Evolutionary conservation across 1,140 invertebrate species (phyloP).

Genomic region (Daktulosphaira vitifoliae): DNA sequence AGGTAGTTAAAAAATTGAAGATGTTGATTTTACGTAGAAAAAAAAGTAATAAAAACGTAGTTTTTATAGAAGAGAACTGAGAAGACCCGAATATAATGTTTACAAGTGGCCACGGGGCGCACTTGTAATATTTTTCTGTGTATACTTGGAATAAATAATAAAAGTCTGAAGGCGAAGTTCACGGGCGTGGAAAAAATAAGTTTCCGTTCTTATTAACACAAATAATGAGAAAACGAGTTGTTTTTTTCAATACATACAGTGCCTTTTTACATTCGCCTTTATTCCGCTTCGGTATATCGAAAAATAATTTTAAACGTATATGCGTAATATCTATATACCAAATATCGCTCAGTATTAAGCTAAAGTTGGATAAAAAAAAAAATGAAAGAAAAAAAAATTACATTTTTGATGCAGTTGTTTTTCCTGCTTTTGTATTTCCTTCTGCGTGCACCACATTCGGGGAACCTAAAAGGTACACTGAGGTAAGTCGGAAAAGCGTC

Average conservation of each 20-base stretch:
- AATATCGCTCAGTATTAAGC: no score
- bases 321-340: no score
- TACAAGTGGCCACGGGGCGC: conserved; percentile 5
- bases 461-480: background rate
- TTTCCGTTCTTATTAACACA: conserved; percentile 30
- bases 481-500: background rate
- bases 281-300: conserved; percentile 10
- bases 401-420: no score
- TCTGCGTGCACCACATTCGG: no score
- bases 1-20: no score
- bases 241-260: background rate
- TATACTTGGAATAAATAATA: conserved; percentile 27
- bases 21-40: background rate
- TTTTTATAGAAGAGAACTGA: background rate
- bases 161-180: conserved; percentile 12
- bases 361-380: no score
- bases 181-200: conserved; percentile 19
- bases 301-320: background rate
- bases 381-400: no score
- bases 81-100: conserved; percentile 3
- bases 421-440: no score
- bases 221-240: conserved; percentile 5
- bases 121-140: background rate
- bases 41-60: background rate
- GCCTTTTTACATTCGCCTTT: background rate